Base-by-base conservation (phyloP, 2,113 vertebrate genomes). In the Melanerpes formicivorus region DNA sequence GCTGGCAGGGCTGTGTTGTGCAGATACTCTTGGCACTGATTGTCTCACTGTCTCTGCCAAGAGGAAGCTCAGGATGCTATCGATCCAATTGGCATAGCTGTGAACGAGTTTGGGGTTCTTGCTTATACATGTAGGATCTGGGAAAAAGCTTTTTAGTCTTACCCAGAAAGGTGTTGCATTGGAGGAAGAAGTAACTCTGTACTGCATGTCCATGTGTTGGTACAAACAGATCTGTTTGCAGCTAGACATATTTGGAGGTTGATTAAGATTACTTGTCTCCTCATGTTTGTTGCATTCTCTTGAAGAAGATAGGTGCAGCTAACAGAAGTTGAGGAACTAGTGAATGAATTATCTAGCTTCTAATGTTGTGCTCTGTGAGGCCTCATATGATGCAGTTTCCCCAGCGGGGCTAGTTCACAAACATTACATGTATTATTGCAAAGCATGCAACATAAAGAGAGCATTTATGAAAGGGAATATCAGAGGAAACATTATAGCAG, bases 381-480 rank as follows among this genome's bases (percentile, higher is more conserved):
- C 87, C 78, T 70, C 58, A 62, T 77, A 34, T 80, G 90, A 80
- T 90, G 67, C 77, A 59, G 37, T 16, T 18, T 93, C 88, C 94
- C 96, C 87, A 60, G 72, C 1, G 80, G 95, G 65, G 84, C 58
- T 73, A 52, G 18, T 58, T 42, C 71, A 40, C 92, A 64, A 91
- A 82, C 85, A 46, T 88, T 95, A 34, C 52, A 87, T 95, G 93
- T 88, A 81, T 96, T 95, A 84, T 70, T 95, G 96, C 94, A 90
- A 97, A 62, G 44, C 56, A 86, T 71, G 95, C 95, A 93, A 72
- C 96, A 92, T 96, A 94, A 97, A 97, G 96, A 89, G 89, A 93
- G 93, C 96, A 37, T 96, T 97, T 97, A 97, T 97, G 97, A 96
- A 97, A 95, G 95, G 94, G 96, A 96, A 85, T 96, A 94, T 95